A percentile compares a stretch with the other conserved stretches of the same genome.
Conservation (phyloP, 2,113 vertebrate genomes). For the Carollia perspicillata region DNA sequence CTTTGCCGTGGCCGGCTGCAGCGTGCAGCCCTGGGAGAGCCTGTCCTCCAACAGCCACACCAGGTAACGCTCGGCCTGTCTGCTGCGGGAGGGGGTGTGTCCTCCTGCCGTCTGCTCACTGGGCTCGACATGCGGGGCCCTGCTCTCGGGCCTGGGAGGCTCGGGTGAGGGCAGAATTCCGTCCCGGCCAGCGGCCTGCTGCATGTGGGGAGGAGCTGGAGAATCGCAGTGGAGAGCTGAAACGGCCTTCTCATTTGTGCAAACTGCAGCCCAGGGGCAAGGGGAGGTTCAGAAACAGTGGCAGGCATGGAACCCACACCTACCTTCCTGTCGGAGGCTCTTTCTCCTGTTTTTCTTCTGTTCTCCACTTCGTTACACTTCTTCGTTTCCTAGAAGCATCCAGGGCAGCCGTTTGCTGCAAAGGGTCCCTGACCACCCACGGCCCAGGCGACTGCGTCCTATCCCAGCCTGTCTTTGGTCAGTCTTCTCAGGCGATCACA, state of each 20-base stretch:
- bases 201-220: not conserved
- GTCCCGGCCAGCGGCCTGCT: not conserved
- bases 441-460: too few relatives aligned
- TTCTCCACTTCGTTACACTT: not conserved
- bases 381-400: not conserved
- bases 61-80: slow-evolving; percentile 79
- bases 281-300: not conserved
- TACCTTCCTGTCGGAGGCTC: not conserved
- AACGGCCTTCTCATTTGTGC: not conserved
- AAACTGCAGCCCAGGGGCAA: not conserved
- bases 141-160: accelerated
- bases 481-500: not conserved
- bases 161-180: not conserved
- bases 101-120: accelerated
- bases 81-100: accelerated
- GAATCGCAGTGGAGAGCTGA: not conserved
- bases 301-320: accelerated
- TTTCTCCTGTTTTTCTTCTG: not conserved
- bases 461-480: not conserved
- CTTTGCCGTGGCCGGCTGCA: slow-evolving; percentile 84
- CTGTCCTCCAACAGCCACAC: slow-evolving; percentile 92
- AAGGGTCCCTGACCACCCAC: not conserved
- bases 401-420: too few relatives aligned
- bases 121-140: not conserved
- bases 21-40: slow-evolving; percentile 89